These are phyloP conservation scores for Rhopalosiphum padi DNA, from an alignment of 1,140 invertebrate genomes.

Conservation along the genomic window DNA sequence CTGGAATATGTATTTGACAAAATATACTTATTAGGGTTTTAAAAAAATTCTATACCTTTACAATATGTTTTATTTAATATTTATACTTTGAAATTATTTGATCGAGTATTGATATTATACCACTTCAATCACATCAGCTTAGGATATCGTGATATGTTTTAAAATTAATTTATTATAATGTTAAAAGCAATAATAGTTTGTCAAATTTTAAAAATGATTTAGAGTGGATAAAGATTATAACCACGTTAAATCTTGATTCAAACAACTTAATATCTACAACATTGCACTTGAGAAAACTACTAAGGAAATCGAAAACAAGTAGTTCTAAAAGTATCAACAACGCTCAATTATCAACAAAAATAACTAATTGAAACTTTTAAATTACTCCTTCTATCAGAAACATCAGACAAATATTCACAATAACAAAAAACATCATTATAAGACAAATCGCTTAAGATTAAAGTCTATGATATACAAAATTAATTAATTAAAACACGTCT, in stretches of 20 bases:
- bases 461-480: background rate
- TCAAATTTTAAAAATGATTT: background rate
- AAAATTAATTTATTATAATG: background rate
- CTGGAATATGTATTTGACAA: background rate
- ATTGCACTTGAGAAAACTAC: background rate
- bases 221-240: background rate
- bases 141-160: background rate
- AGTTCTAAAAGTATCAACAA: background rate
- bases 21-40: background rate
- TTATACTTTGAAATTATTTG: background rate
- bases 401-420: too few species aligned
- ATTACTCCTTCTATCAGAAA: background rate
- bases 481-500: background rate
- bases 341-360: background rate
- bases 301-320: background rate
- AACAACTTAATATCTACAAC: background rate
- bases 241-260: background rate
- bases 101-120: background rate
- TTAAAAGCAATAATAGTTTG: background rate
- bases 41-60: background rate
- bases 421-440: background rate
- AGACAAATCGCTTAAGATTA: background rate
- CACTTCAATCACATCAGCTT: background rate
- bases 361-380: background rate
- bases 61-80: background rate